Conservation (phyloP, 1,140 invertebrate genomes). For the Diabrotica undecimpunctata region DNA sequence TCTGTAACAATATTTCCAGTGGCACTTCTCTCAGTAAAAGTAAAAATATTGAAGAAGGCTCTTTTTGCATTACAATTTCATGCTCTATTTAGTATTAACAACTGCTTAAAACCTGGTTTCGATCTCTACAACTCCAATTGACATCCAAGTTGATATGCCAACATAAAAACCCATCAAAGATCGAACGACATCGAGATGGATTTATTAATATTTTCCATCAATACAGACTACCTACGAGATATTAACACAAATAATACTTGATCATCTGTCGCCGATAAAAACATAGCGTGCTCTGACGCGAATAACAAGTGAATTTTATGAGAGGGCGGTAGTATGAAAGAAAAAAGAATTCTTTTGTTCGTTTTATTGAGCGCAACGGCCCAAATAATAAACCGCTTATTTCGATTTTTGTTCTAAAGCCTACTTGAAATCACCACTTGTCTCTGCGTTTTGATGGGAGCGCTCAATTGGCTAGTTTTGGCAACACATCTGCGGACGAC, state of each 20-base stretch:
- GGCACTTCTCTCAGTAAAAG: too few species aligned
- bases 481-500: background rate
- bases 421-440: background rate
- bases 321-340: constrained; percentile 30
- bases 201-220: too few species aligned
- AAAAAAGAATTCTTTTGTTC: constrained; percentile 36
- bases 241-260: constrained; percentile 33
- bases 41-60: too few species aligned
- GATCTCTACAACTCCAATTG: too few species aligned
- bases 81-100: too few species aligned
- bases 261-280: constrained; percentile 40
- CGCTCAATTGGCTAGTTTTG: background rate
- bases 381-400: constrained; percentile 43
- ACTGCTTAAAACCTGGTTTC: too few species aligned
- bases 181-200: too few species aligned
- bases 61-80: too few species aligned
- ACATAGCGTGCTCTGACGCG: constrained; percentile 38
- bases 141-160: too few species aligned
- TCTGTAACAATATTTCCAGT: too few species aligned
- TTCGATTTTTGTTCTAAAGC: constrained; percentile 37
- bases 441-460: background rate
- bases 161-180: too few species aligned
- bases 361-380: constrained; percentile 33
- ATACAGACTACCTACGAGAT: background rate
- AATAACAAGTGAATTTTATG: constrained; percentile 40